Conservation (phyloP, 2,888 invertebrate species). For the Ariolimax columbianus region DNA sequence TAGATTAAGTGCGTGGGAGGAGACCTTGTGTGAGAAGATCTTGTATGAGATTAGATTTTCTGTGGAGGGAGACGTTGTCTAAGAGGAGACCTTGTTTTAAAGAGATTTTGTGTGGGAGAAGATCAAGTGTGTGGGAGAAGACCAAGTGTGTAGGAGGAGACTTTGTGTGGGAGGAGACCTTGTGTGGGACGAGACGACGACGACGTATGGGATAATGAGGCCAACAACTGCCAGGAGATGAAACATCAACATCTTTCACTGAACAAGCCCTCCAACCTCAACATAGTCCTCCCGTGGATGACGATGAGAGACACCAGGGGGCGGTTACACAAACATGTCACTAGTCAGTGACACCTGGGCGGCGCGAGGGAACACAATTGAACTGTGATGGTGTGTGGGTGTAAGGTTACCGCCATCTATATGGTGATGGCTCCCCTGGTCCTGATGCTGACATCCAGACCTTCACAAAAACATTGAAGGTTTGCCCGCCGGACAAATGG, state of each 20-base stretch:
- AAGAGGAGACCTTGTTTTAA: too few species aligned
- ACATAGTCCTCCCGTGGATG: neutral
- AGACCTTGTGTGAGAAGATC: too few species aligned
- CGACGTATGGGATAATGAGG: neutral
- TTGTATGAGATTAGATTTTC: too few species aligned
- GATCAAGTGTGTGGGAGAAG: too few species aligned
- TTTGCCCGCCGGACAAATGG: neutral
- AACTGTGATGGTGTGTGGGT: neutral
- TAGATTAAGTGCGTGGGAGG: too few species aligned
- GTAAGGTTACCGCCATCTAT: neutral
- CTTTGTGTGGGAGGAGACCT: too few species aligned
- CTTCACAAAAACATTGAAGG: neutral
- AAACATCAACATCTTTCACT: neutral
- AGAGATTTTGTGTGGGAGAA: too few species aligned
- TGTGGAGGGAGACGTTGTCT: too few species aligned
- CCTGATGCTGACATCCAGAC: neutral
- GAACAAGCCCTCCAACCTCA: neutral
- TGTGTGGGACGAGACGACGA: neutral
- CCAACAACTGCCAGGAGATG: neutral
- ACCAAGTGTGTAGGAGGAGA: too few species aligned
- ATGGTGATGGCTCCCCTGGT: neutral
- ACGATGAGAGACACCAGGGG: neutral
- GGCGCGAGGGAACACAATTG: neutral
- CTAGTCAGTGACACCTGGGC: neutral
- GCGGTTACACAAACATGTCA: slow-evolving; percentile 28